A percentile compares a stretch with the other conserved stretches of the same genome.
Conservation (phyloP, 2,888 invertebrate species). For the Syrista parreyssii region DNA sequence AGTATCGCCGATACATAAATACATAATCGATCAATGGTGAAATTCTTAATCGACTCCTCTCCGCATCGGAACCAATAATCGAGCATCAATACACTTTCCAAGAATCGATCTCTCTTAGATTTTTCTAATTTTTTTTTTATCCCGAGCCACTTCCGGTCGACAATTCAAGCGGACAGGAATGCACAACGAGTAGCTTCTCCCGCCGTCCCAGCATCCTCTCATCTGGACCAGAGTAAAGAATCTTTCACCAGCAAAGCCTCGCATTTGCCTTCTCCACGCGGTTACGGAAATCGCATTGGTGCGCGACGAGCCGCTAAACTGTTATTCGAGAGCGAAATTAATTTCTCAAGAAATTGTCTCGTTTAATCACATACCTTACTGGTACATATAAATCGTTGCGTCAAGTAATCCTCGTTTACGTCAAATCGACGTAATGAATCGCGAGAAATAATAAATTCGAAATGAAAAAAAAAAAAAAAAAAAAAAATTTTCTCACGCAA, state of each 20-base stretch:
- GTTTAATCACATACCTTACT: background rate
- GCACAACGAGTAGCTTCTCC: conserved; percentile 1
- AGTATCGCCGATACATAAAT: too few relatives aligned
- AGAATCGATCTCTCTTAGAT: conserved; percentile 4
- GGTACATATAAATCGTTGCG: background rate
- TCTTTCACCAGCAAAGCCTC: background rate
- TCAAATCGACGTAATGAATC: background rate
- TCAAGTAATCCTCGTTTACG: background rate
- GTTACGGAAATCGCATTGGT: conserved; percentile 39
- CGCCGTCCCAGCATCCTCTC: background rate
- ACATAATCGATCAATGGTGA: too few relatives aligned
- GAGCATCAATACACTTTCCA: too few relatives aligned
- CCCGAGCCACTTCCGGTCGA: conserved; percentile 41
- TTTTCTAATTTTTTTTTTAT: conserved; percentile 7
- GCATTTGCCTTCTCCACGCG: conserved; percentile 19
- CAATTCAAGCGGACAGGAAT: conserved; percentile 30
- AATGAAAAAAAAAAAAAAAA: too few relatives aligned
- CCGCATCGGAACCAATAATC: too few relatives aligned
- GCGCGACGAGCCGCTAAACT: conserved; percentile 50
- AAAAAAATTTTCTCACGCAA: background rate
- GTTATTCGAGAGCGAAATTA: conserved; percentile 51
- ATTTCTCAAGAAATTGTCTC: conserved; percentile 41
- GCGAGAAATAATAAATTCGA: background rate
- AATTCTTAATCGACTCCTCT: too few relatives aligned
- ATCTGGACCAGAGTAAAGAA: background rate